Base-by-base conservation (phyloP, 2,113 vertebrate species). In the Tamias sibiricus region DNA sequence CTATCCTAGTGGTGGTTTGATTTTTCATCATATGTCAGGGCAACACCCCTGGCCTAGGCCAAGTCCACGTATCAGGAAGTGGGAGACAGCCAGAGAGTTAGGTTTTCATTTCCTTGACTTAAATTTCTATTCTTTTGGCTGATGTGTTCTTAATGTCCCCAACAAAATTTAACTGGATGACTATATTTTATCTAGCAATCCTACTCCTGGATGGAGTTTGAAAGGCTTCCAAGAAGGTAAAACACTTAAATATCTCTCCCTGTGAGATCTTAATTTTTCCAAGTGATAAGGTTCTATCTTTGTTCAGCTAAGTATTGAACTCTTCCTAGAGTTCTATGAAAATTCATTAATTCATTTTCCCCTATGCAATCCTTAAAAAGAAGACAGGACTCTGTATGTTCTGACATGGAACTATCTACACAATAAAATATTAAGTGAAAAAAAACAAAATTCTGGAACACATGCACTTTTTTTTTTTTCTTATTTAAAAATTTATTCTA, bases 191-290 rank as follows among this genome's bases (percentile, higher is more conserved):
- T 87, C 57, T 93, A 76, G 26, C n/a, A 93, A 52, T 37, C 11
- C 24, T 82, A 17, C 85, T 90, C 87, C 72, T 74, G 82, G 74
- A 77, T 81, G 35, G 49, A 64, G 1, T 72, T 87, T 90, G 22
- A 72, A 94, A 87, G 71, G 59, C 44, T 90, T 52, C 28, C 40
- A 71, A 96, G 75, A 92, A 91, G 35, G n/a, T 94, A 30, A 92
- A 68, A 75, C n/a, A 52, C 42, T 93, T 91, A 81, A 95, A 92
- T 75, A 59, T 59, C 52, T 66, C 54, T 72, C 37, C 24, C 30
- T 71, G 16, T 75, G 47, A 95, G 32, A 74, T 80, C 64, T 79
- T 93, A 83, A 57, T 71, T 82, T 47, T 64, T 96, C 54, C 32
- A 71, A 22, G 28, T 82, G 52, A 59, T 95, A n/a, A n/a, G 22